Evolutionary conservation across 2,113 vertebrate genomes (phyloP), one percentile per base, ranked within the genome.

Genomic region (Nothoprocta perdicaria): DNA sequence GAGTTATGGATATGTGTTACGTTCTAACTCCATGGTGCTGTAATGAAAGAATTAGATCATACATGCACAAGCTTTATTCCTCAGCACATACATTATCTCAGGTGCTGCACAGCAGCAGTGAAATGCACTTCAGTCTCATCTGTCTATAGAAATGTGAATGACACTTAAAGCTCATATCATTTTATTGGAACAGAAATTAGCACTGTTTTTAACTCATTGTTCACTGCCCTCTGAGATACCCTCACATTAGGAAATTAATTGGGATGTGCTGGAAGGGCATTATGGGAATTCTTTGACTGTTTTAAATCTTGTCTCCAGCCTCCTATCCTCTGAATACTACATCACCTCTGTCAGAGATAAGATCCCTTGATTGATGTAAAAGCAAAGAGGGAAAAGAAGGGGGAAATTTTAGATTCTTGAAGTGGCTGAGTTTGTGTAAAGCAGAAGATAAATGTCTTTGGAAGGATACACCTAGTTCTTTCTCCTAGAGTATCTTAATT

Each of bases 181-280:
- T 89, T 86, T 60, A 50, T 6, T 73, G 63, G 29, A 74, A 62
- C 24, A 90, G 75, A 87, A 82, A 89, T 76, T 61, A 80, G 15
- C 38, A 60, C 31, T 22, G 10, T 33, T 86, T 84, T 66, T 23
- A 53, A 45, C 53, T 72, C 61, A 53, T 1, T 66, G 58, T 76
- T 90, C 58, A 11, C 35, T 15, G 17, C 58, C 86, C 72, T 88
- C 45, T 46, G 84, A 80, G 90, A 92, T 10, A 50, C 55, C 12
- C 33, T 89, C 57, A 17, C 46, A 57, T 88, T 79, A 93, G 55
- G 43, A 94, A 92, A 92, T 87, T 84, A 89, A 84, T 50, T 90
- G 31, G 33, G 60, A 55, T 80, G 23, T 55, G 31, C 31, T 84
- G 55, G 60, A 93, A 88, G 24, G 88, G 22, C 40, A 79, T 66